phyloP scores from a whole-genome alignment of 2,797 vertebrate genomes.

The Rhodeus uyekii region DNA sequence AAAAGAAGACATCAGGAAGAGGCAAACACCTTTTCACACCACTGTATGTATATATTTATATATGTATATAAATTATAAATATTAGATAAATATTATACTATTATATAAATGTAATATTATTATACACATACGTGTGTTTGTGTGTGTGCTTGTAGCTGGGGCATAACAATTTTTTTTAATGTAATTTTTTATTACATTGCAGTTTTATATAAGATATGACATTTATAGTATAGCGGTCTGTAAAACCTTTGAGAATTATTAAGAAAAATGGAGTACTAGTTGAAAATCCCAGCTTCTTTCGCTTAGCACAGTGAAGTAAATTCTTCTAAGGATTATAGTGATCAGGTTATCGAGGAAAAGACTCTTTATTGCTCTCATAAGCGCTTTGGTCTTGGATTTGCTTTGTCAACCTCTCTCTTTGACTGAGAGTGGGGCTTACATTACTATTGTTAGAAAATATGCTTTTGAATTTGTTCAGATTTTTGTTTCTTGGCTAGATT shows the following conservation, averaged over 20 bases:
- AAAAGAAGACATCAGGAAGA: no score
- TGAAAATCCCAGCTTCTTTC: constrained; percentile 43
- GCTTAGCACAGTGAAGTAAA: constrained; percentile 55
- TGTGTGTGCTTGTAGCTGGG: no score
- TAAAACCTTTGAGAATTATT: neutral
- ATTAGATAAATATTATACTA: no score
- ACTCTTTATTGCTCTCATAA: constrained; percentile 54
- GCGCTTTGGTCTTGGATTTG: constrained; percentile 54
- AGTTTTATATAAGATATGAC: neutral
- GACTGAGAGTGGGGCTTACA: constrained; percentile 54
- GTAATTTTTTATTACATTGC: no score
- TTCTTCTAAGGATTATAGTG: constrained; percentile 69
- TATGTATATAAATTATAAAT: no score
- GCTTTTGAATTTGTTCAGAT: constrained; percentile 48
- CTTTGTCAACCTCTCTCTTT: constrained; percentile 60
- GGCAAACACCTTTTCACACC: no score
- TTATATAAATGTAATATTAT: no score
- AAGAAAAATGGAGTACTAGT: constrained; percentile 16
- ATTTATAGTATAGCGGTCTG: neutral
- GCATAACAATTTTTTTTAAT: no score
- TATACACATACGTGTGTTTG: no score
- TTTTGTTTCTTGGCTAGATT: constrained; percentile 36
- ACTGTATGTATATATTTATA: no score
- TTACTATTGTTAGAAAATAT: constrained; percentile 56
- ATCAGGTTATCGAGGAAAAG: constrained; percentile 65